Percentiles rank a stretch among this genome's conserved stretches.
These are phyloP conservation scores for Neodiprion lecontei DNA, from an alignment of 1,140 invertebrate genomes.

Conservation along the genomic window DNA sequence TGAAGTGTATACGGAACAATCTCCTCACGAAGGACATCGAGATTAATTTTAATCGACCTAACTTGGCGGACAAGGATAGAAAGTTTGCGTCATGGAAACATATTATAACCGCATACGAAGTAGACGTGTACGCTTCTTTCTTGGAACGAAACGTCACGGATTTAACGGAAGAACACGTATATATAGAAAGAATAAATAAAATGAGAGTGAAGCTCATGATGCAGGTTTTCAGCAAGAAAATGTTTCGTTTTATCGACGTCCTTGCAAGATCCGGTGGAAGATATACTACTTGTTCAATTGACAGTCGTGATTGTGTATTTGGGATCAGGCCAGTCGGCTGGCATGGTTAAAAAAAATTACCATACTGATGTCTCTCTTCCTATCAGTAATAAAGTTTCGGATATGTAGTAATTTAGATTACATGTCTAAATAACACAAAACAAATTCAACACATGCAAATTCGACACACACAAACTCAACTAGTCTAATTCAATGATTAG, in stretches of 20 bases:
- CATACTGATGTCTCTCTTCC: not conserved
- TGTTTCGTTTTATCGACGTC: not conserved
- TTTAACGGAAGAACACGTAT: conserved; percentile 7
- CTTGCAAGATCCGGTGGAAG: not conserved
- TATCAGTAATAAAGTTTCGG: not conserved
- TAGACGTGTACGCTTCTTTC: not conserved
- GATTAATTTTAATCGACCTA: not conserved
- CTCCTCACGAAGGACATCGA: conserved; percentile 21
- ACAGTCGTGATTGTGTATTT: not conserved
- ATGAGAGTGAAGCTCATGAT: conserved; percentile 22
- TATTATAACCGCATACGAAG: not conserved
- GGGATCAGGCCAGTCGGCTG: not conserved
- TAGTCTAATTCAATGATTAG: too few relatives aligned
- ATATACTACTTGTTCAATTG: not conserved
- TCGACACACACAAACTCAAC: too few relatives aligned
- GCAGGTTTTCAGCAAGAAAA: conserved; percentile 13
- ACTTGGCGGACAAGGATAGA: not conserved
- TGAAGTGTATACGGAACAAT: conserved; percentile 28
- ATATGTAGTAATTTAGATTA: too few relatives aligned
- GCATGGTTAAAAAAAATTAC: too few relatives aligned
- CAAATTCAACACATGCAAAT: too few relatives aligned
- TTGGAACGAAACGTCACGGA: conserved; percentile 9
- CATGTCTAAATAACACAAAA: too few relatives aligned
- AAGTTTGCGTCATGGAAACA: not conserved
- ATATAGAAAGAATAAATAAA: conserved; percentile 17